phyloP scores from a whole-genome alignment of 1,140 invertebrate species.

The Megathymus violae region DNA sequence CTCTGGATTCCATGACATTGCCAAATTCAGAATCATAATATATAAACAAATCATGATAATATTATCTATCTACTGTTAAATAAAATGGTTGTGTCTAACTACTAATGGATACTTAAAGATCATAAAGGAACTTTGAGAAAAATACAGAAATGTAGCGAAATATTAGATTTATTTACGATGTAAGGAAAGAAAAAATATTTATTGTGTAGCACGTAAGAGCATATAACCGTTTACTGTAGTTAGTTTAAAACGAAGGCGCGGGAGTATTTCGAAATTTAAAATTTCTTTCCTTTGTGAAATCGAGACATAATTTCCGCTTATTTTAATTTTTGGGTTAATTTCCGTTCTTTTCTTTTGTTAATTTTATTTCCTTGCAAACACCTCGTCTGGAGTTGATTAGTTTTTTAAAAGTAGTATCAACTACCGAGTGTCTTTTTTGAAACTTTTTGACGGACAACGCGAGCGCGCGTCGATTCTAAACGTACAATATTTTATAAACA shows the following conservation, averaged over 20 bases:
- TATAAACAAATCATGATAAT: slow-evolving; percentile 49
- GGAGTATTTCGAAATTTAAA: slow-evolving; percentile 20
- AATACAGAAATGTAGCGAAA: slow-evolving; percentile 63
- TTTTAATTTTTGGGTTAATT: no score
- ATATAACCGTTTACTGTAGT: slow-evolving; percentile 74
- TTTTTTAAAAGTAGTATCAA: slow-evolving; percentile 43
- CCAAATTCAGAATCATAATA: slow-evolving; percentile 59
- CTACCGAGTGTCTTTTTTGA: slow-evolving; percentile 69
- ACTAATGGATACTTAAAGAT: slow-evolving; percentile 63
- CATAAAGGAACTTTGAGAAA: slow-evolving; percentile 56
- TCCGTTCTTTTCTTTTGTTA: slow-evolving; percentile 31
- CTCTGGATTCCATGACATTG: slow-evolving; percentile 49
- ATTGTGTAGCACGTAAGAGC: slow-evolving; percentile 68
- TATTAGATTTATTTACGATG: slow-evolving; percentile 74
- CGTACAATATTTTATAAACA: slow-evolving; percentile 72
- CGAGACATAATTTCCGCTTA: slow-evolving; percentile 29
- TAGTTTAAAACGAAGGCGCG: slow-evolving; percentile 46
- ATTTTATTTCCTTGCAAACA: slow-evolving; percentile 33
- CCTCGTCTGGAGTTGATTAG: slow-evolving; percentile 40
- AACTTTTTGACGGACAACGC: slow-evolving; percentile 61
- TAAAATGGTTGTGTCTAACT: slow-evolving; percentile 76
- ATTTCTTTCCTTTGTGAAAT: slow-evolving; percentile 35
- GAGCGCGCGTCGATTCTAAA: slow-evolving; percentile 38
- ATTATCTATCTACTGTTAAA: slow-evolving; percentile 61
- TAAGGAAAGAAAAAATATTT: slow-evolving; percentile 76